Percentiles rank a stretch among this genome's conserved stretches.
These are phyloP conservation scores for Bombycilla garrulus DNA, from an alignment of 2,113 vertebrate species.

Conservation along the genomic window DNA sequence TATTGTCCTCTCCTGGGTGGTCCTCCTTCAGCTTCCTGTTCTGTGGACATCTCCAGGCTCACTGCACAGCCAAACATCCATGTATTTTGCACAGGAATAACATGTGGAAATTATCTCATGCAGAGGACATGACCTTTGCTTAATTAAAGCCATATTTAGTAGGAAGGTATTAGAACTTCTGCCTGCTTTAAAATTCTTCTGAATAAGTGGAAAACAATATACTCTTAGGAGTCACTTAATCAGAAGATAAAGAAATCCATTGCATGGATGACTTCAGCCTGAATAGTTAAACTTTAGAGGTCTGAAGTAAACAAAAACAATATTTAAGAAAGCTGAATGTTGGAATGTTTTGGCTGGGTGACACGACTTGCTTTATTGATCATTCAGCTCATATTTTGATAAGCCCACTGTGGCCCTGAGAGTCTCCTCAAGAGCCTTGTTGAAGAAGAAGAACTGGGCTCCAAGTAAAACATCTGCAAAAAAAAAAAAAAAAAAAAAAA, in stretches of 20 bases:
- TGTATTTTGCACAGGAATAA: slow-evolving; percentile 30
- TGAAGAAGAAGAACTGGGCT: not conserved
- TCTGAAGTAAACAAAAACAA: not conserved
- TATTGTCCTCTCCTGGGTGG: not conserved
- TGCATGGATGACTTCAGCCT: not conserved
- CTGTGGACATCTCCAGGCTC: not conserved
- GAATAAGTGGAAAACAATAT: not conserved
- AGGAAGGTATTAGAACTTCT: not conserved
- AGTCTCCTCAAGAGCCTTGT: not conserved
- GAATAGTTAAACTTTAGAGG: not conserved
- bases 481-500: not conserved
- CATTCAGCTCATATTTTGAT: not conserved
- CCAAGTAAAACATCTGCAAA: not conserved
- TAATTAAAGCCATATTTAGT: slow-evolving; percentile 23
- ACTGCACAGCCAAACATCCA: not conserved
- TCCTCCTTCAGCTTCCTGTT: not conserved
- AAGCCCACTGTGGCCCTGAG: not conserved
- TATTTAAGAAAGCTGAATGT: not conserved
- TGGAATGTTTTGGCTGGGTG: not conserved
- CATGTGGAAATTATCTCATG: not conserved
- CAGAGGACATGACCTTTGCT: not conserved
- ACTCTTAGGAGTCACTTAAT: not conserved
- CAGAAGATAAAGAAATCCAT: not conserved
- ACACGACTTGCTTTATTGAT: not conserved
- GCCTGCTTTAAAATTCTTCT: not conserved